phyloP scores from a whole-genome alignment of 1,140 invertebrate species.

The Palaemon carinicauda region DNA sequence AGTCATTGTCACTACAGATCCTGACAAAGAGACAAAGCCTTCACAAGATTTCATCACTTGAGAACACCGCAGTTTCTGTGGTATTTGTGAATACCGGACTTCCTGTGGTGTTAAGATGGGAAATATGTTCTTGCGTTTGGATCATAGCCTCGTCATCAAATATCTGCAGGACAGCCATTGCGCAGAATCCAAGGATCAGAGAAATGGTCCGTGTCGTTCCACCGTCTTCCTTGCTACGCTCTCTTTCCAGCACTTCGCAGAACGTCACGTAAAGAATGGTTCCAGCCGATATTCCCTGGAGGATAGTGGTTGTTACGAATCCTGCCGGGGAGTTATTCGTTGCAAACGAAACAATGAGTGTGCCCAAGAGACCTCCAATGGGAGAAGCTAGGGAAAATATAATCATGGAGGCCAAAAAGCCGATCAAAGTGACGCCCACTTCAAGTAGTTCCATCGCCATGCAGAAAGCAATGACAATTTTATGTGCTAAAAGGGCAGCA shows the following conservation, averaged over 20 bases:
- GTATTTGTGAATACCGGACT: not conserved
- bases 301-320: conserved; percentile 66
- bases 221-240: conserved; percentile 72
- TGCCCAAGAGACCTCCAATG: conserved; percentile 34
- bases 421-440: not conserved
- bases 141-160: not conserved
- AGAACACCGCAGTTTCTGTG: not conserved
- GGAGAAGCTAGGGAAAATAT: conserved; percentile 58
- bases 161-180: conserved; percentile 69
- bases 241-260: conserved; percentile 85
- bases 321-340: conserved; percentile 15
- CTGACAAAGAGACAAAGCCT: too few species aligned
- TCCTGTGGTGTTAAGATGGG: not conserved
- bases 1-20: too few species aligned
- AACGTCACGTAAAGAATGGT: conserved; percentile 90
- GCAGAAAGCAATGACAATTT: conserved; percentile 68
- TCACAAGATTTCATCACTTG: too few species aligned
- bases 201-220: conserved; percentile 77
- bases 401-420: conserved; percentile 38
- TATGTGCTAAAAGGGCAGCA: conserved; percentile 69
- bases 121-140: not conserved
- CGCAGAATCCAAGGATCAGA: conserved; percentile 76
- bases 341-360: conserved; percentile 17
- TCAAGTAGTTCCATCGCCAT: conserved; percentile 64
- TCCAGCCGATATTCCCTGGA: conserved; percentile 86